A percentile compares a stretch with the other conserved stretches of the same genome.
These are phyloP conservation scores for Samia ricini DNA, from an alignment of 1,140 invertebrate species.

Conservation along the genomic window DNA sequence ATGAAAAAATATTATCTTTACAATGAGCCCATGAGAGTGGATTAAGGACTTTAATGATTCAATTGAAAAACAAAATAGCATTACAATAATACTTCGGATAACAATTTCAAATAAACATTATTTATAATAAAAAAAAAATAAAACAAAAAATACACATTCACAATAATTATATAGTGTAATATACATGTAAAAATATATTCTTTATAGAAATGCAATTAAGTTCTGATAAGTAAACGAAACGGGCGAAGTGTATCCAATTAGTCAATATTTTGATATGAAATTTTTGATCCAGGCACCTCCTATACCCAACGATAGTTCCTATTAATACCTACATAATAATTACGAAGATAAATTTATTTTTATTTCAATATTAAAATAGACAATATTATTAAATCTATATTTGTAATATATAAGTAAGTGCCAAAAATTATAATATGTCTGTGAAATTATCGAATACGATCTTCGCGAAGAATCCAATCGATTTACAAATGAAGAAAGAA, in stretches of 20 bases:
- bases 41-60: too few relatives aligned
- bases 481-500: constrained; percentile 67
- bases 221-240: constrained; percentile 22
- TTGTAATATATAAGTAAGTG: constrained; percentile 46
- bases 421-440: constrained; percentile 55
- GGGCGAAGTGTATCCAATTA: constrained; percentile 37
- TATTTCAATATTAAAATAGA: constrained; percentile 60
- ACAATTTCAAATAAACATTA: too few relatives aligned
- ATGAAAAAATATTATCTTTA: too few relatives aligned
- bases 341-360: constrained; percentile 71
- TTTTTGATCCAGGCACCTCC: constrained; percentile 61
- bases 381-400: constrained; percentile 56
- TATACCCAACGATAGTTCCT: constrained; percentile 79
- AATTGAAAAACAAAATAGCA: too few relatives aligned
- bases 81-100: too few relatives aligned
- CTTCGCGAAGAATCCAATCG: constrained; percentile 62
- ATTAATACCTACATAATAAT: constrained; percentile 74
- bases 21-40: too few relatives aligned
- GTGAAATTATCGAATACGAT: constrained; percentile 60
- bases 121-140: too few relatives aligned
- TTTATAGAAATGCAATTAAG: too few relatives aligned
- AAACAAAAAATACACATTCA: too few relatives aligned
- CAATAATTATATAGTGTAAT: too few relatives aligned
- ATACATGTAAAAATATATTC: too few relatives aligned
- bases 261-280: neutral